Conservation (phyloP, 2,888 invertebrate genomes). For the Chrysolina oricalcia region DNA sequence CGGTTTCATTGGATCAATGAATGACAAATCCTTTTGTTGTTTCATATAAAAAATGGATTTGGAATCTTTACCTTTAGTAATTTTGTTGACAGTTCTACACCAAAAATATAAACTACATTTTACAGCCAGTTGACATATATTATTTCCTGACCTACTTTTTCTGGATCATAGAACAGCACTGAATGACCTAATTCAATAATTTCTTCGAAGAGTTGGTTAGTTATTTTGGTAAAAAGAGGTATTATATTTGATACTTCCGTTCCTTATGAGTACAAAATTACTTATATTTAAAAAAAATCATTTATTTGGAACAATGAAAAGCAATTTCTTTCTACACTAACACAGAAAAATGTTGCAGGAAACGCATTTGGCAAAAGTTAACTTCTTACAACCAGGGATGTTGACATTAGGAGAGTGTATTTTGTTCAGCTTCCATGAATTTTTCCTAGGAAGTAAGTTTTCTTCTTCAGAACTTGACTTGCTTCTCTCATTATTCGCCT, state of each 20-base stretch:
- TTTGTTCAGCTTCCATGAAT: constrained; percentile 29
- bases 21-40: too few relatives aligned
- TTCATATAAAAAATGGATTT: too few relatives aligned
- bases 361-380: constrained; percentile 27
- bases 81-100: too few relatives aligned
- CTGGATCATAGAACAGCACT: background rate
- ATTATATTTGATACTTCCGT: background rate
- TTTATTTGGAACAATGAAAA: background rate
- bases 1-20: too few relatives aligned
- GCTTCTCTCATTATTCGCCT: too few relatives aligned
- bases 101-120: too few relatives aligned
- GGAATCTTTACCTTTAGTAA: too few relatives aligned
- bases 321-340: background rate
- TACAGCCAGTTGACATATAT: too few relatives aligned
- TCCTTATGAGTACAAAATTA: background rate
- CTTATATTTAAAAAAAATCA: background rate
- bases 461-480: too few relatives aligned
- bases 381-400: constrained; percentile 15
- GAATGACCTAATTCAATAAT: background rate
- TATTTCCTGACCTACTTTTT: background rate
- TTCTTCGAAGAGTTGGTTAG: background rate
- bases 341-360: constrained; percentile 26
- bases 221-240: background rate
- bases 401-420: constrained; percentile 1
- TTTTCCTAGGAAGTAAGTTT: too few relatives aligned